Percentiles rank a stretch among this genome's conserved stretches.
Evolutionary conservation across 2,888 invertebrate species (phyloP).

Genomic region (Drosophila aldrichi): DNA sequence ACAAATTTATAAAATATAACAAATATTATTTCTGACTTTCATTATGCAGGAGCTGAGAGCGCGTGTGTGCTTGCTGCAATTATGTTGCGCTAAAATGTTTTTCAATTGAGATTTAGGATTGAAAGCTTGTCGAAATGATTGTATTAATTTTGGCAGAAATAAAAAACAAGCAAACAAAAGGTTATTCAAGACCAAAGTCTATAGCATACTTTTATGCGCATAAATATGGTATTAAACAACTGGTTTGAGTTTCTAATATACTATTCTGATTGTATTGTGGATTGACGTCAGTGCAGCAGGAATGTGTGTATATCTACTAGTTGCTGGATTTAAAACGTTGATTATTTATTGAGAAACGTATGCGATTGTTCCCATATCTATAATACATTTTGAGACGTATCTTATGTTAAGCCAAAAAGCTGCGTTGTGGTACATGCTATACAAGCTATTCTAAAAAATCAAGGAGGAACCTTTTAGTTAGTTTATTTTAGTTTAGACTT

Average conservation of each 20-base stretch:
- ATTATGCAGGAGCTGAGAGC: slow-evolving; percentile 15
- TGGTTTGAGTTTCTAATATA: background rate
- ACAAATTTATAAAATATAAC: slow-evolving; percentile 22
- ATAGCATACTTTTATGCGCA: slow-evolving; percentile 35
- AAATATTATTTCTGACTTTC: slow-evolving; percentile 30
- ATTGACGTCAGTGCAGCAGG: background rate
- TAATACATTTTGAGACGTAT: no score
- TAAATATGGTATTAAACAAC: background rate
- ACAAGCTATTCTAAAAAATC: no score
- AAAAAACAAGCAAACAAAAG: no score
- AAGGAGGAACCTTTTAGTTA: background rate
- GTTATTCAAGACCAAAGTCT: no score
- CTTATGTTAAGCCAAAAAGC: no score
- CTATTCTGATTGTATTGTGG: background rate
- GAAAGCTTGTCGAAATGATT: slow-evolving; percentile 43
- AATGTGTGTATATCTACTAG: no score
- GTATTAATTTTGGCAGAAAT: slow-evolving; percentile 44
- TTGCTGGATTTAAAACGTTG: no score
- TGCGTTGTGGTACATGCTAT: no score
- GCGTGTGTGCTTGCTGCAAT: slow-evolving; percentile 8
- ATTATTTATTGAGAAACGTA: no score
- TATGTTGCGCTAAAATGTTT: slow-evolving; percentile 19
- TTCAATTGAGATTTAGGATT: slow-evolving; percentile 42
- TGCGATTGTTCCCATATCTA: no score
- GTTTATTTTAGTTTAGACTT: no score